These are phyloP conservation scores for Esox niger DNA, from an alignment of 2,113 vertebrate species.

Conservation along the genomic window DNA sequence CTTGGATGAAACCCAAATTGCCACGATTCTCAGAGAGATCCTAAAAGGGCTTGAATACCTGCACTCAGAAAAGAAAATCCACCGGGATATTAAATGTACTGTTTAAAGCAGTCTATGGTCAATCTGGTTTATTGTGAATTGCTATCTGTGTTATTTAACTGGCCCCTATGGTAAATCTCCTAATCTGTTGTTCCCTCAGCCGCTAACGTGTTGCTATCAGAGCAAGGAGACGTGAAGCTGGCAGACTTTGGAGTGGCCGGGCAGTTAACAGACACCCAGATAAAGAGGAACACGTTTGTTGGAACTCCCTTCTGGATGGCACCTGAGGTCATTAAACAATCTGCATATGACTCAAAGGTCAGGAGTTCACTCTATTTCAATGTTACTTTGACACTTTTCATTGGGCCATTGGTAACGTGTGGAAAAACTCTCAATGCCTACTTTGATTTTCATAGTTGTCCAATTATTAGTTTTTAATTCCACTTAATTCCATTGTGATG, in stretches of 20 bases:
- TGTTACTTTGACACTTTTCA: neutral
- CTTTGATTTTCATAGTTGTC: neutral
- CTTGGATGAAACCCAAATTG: constrained; percentile 93
- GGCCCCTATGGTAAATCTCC: neutral
- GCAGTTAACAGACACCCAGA: constrained; percentile 95
- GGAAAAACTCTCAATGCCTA: neutral
- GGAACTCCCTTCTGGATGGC: constrained; percentile 99
- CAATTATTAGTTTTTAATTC: neutral
- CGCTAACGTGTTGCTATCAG: constrained; percentile 94
- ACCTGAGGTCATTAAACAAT: constrained; percentile 97
- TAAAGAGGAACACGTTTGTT: constrained; percentile 96
- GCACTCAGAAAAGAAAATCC: constrained; percentile 99
- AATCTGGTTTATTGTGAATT: neutral
- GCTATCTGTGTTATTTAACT: neutral
- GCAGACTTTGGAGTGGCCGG: constrained; percentile 98
- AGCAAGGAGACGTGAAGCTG: constrained; percentile 95
- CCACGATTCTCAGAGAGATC: constrained; percentile 95
- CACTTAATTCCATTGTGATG: neutral
- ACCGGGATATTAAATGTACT: constrained; percentile 96
- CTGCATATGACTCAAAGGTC: constrained; percentile 96
- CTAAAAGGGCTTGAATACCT: constrained; percentile 96
- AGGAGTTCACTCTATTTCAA: constrained; percentile 11
- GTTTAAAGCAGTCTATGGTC: neutral
- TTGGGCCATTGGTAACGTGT: neutral
- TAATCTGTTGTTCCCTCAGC: constrained; percentile 63